Percentiles rank a stretch among this genome's conserved stretches.
These are phyloP conservation scores for Hestina assimilis DNA, from an alignment of 1,140 invertebrate genomes.

Conservation along the genomic window DNA sequence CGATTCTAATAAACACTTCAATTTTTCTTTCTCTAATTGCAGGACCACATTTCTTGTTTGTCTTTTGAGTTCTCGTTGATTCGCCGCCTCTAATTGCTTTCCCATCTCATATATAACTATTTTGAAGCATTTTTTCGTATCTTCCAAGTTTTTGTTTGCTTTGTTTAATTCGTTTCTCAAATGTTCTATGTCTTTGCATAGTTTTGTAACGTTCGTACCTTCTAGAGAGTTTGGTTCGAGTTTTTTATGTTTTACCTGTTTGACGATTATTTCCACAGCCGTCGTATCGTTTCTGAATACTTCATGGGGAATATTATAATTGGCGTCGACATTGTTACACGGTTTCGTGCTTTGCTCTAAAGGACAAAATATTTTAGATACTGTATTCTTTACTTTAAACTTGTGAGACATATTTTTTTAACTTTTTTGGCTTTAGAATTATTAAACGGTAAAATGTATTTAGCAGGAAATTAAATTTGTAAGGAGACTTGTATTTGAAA, in stretches of 20 bases:
- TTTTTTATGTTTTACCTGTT: conserved; percentile 31
- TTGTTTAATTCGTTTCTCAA: conserved; percentile 30
- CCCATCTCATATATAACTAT: conserved; percentile 35
- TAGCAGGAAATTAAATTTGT: too few relatives aligned
- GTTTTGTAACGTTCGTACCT: conserved; percentile 13
- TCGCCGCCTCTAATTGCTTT: conserved; percentile 40
- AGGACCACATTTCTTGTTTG: conserved; percentile 37
- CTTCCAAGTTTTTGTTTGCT: conserved; percentile 35
- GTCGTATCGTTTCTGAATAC: conserved; percentile 36
- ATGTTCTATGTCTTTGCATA: conserved; percentile 31
- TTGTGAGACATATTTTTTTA: conserved; percentile 1
- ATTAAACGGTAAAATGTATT: not conserved
- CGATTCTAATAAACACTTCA: conserved; percentile 34
- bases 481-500: too few relatives aligned
- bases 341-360: not conserved
- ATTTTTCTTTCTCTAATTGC: conserved; percentile 43
- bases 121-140: conserved; percentile 33
- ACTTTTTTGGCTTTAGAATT: not conserved
- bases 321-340: not conserved
- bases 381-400: not conserved
- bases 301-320: conserved; percentile 11
- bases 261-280: conserved; percentile 37
- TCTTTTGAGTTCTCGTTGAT: conserved; percentile 38
- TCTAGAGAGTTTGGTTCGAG: conserved; percentile 6
- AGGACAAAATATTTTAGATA: not conserved